A percentile compares a stretch with the other conserved stretches of the same genome.
Conservation (phyloP, 2,888 invertebrate genomes). For the Drosophila leonis region DNA sequence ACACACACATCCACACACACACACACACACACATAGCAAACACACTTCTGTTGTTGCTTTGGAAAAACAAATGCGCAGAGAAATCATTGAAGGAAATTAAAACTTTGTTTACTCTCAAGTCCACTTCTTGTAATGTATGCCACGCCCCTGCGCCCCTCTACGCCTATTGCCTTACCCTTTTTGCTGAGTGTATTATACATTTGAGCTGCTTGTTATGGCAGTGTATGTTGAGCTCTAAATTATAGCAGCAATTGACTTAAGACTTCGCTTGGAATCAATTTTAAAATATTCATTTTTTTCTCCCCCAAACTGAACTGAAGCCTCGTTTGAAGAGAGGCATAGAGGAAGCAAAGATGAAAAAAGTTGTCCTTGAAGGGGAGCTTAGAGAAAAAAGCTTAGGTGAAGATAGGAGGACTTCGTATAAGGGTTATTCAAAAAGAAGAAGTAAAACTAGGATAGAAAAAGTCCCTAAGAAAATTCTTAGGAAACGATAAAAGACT, state of each 20-base stretch:
- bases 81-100: conserved; percentile 79
- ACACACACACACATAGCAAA: conserved; percentile 7
- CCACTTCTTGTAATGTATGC: conserved; percentile 49
- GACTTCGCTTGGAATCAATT: neutral
- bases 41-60: neutral
- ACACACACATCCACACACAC: conserved; percentile 12
- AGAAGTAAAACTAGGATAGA: too few relatives aligned
- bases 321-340: too few relatives aligned
- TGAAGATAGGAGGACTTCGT: too few relatives aligned
- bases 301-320: too few relatives aligned
- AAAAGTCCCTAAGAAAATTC: too few relatives aligned
- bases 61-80: conserved; percentile 56
- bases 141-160: neutral
- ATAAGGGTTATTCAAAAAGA: too few relatives aligned
- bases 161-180: neutral
- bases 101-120: conserved; percentile 74
- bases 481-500: too few relatives aligned
- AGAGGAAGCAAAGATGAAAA: too few relatives aligned
- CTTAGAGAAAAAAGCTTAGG: too few relatives aligned
- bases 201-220: neutral
- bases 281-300: too few relatives aligned
- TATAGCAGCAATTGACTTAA: neutral
- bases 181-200: conserved; percentile 7
- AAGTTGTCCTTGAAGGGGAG: too few relatives aligned
- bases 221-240: neutral